Conservation (phyloP, 2,888 invertebrate genomes). For the Steinernema carpocapsae region DNA sequence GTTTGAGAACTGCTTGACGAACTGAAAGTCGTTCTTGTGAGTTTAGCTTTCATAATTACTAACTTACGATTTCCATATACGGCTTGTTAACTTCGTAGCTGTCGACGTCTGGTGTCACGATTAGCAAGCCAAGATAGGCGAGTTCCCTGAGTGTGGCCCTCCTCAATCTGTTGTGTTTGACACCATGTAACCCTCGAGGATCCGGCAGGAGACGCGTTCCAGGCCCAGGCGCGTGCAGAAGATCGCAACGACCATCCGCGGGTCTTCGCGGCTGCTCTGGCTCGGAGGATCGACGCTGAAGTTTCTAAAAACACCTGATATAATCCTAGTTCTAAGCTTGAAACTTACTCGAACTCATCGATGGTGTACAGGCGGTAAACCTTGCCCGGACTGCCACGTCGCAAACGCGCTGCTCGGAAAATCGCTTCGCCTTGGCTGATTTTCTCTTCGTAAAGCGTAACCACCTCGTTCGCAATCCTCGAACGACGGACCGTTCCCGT, state of each 20-base stretch:
- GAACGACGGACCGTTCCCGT: background rate
- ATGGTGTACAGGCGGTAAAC: background rate
- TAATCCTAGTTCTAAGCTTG: background rate
- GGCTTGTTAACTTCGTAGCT: background rate
- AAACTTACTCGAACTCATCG: slow-evolving; percentile 6
- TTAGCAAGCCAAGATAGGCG: background rate
- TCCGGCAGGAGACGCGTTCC: background rate
- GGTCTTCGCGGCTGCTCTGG: slow-evolving; percentile 10
- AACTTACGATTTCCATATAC: background rate
- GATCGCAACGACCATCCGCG: background rate
- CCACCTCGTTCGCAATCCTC: background rate
- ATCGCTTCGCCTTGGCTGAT: slow-evolving; percentile 14
- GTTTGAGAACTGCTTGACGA: background rate
- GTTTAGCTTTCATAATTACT: background rate
- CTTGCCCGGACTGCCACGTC: background rate
- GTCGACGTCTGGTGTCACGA: background rate
- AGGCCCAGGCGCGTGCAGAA: background rate
- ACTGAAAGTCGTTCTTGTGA: background rate
- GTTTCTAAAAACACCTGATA: too few species aligned
- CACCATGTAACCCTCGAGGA: background rate
- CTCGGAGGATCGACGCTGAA: background rate
- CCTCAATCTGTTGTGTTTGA: background rate
- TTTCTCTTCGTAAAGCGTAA: background rate
- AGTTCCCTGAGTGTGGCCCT: background rate
- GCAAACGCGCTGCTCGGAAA: background rate